Percentiles rank a stretch among this genome's conserved stretches.
Conservation (phyloP, 2,797 vertebrate genomes). For the Cossypha dichroa region DNA sequence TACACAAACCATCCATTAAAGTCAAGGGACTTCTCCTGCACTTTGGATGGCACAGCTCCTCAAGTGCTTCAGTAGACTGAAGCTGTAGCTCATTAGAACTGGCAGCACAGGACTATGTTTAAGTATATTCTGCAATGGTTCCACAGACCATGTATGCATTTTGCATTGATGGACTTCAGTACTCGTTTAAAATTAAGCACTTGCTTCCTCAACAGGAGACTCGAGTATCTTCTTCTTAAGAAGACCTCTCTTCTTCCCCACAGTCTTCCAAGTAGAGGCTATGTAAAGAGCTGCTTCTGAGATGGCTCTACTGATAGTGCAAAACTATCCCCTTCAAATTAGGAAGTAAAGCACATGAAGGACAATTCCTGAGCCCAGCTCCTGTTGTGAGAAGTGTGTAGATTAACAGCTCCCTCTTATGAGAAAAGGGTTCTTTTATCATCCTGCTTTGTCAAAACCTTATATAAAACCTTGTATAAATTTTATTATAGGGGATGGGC, state of each 20-base stretch:
- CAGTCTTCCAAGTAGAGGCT: not conserved
- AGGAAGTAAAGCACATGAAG: not conserved
- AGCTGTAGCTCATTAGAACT: not conserved
- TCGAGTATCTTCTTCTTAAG: not conserved
- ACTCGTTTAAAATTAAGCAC: slow-evolving; percentile 20
- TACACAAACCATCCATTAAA: not conserved
- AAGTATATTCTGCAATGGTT: not conserved
- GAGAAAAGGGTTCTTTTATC: not conserved
- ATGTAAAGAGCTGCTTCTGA: not conserved
- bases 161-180: not conserved
- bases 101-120: not conserved
- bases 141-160: slow-evolving; percentile 9
- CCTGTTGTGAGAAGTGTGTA: not conserved
- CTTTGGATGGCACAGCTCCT: not conserved
- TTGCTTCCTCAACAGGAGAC: not conserved
- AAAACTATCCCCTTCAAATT: not conserved
- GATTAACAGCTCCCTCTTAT: not conserved
- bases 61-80: not conserved
- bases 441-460: not conserved
- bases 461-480: not conserved
- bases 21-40: not conserved
- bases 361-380: not conserved
- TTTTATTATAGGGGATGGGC: not conserved
- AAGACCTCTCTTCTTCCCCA: not conserved
- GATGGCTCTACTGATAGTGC: not conserved